Percentiles rank a stretch among this genome's conserved stretches.
These are phyloP conservation scores for Umimayanthus chanpuru DNA, from an alignment of 92 coral and sea anemone genomes.

Conservation along the genomic window DNA sequence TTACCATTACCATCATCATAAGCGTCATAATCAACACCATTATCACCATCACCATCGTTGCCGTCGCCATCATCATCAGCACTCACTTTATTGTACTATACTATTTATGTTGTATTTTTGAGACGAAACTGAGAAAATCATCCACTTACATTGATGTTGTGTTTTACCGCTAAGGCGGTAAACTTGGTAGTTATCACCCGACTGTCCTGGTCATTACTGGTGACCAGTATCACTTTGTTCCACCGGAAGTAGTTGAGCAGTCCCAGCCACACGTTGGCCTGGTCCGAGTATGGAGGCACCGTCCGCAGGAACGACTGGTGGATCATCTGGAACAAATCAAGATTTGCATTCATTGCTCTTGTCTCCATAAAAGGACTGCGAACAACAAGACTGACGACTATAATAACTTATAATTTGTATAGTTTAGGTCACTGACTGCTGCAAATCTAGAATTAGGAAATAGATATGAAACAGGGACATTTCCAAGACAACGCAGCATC, in stretches of 20 bases:
- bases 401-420: no score
- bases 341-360: neutral
- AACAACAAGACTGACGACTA: no score
- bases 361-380: no score
- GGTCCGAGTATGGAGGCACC: conserved; percentile 88
- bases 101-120: neutral
- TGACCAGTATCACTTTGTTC: conserved; percentile 82
- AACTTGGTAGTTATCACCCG: conserved; percentile 83
- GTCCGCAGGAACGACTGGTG: conserved; percentile 92
- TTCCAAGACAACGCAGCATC: no score
- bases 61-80: no score
- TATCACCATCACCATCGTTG: no score
- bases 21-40: no score
- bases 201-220: conserved; percentile 95
- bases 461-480: no score
- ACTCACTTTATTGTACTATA: no score
- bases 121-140: neutral
- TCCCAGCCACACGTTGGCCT: conserved; percentile 93
- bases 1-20: no score
- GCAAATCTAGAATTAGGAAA: no score
- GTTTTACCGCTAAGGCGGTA: conserved; percentile 70
- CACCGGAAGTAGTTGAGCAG: conserved; percentile 73
- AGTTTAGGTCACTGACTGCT: no score
- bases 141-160: conserved; percentile 70
- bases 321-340: conserved; percentile 64